Evolutionary conservation across 2,113 vertebrate species (phyloP), one percentile per base, ranked within the genome.

Genomic region (Prionailurus viverrinus): DNA sequence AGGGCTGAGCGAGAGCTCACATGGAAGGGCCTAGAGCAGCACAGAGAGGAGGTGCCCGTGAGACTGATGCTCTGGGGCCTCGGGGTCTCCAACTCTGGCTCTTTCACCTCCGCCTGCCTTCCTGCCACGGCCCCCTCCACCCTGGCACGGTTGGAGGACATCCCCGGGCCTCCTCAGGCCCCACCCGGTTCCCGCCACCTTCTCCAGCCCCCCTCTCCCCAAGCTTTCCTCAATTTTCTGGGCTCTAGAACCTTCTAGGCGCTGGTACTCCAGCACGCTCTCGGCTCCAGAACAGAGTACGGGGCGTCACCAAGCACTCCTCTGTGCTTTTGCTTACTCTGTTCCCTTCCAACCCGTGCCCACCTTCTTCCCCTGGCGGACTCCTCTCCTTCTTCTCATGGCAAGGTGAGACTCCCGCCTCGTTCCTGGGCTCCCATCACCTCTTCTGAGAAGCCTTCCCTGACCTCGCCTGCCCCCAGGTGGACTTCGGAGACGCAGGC

Each of bases 1-100:
- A 63, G 61, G 68, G 19, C 1, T 0, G 31, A 29, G 36, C 15
- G 74, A 23, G 13, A 18, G 11, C 3, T 0, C 0, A 1, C 1
- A 0, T 0, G n/a, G 39, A 6, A 31, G 16, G 0, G 6, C 4
- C 66, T 3, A 41, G 39, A 45, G 5, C 2, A 53, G 79, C 31
- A 14, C 29, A 12, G 5, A 15, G 5, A 31, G 14, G 21, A 12
- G 31, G 31, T 3, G 5, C 31, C 21, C 13, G 27, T 31, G 0
- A 27, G 0, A 1, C 41, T 0, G 3, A 27, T 15, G 21, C 16
- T 13, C 61, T 6, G 9, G 16, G 13, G 73, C 73, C 45, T 84
- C 41, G 6, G 65, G 19, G 16, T 71, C n/a, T 39, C 73, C 78
- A 27, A 21, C 45, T 7, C 0, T 4, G 11, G 16, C 25, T 18